These are phyloP conservation scores for Volucella inflata DNA, from an alignment of 2,888 invertebrate genomes.

Conservation along the genomic window DNA sequence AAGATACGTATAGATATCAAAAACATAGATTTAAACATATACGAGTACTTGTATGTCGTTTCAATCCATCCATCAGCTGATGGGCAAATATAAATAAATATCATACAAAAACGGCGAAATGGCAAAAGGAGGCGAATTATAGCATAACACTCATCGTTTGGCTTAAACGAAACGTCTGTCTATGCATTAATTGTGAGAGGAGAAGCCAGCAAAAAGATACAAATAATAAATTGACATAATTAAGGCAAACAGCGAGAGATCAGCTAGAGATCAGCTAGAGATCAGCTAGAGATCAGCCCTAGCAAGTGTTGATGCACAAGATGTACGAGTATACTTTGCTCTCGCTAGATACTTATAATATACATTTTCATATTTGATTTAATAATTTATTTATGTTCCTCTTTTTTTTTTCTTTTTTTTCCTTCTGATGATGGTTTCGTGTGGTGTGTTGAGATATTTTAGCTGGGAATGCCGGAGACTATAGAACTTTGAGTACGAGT, in stretches of 20 bases:
- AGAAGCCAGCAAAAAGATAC: constrained; percentile 37
- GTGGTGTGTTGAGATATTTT: not conserved
- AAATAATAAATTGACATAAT: constrained; percentile 72
- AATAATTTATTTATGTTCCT: constrained; percentile 48
- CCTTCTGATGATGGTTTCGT: not conserved
- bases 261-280: constrained; percentile 21
- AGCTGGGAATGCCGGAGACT: not conserved
- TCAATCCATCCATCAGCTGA: constrained; percentile 44
- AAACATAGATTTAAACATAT: constrained; percentile 29
- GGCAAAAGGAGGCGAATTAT: constrained; percentile 5
- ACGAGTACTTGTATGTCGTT: no score
- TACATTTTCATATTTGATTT: constrained; percentile 10
- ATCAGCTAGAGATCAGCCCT: constrained; percentile 61
- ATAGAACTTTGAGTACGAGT: no score
- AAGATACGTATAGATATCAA: constrained; percentile 19
- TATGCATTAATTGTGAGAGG: constrained; percentile 56
- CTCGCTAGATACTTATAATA: constrained; percentile 15
- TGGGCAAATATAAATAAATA: constrained; percentile 50
- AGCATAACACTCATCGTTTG: constrained; percentile 49
- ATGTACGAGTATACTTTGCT: constrained; percentile 34
- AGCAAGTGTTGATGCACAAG: constrained; percentile 58
- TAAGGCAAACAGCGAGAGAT: constrained; percentile 67
- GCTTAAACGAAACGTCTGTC: constrained; percentile 56
- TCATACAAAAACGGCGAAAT: constrained; percentile 30
- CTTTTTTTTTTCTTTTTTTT: constrained; percentile 4